Evolutionary conservation across 2,113 vertebrate species (phyloP).

Genomic region (Cynocephalus volans): DNA sequence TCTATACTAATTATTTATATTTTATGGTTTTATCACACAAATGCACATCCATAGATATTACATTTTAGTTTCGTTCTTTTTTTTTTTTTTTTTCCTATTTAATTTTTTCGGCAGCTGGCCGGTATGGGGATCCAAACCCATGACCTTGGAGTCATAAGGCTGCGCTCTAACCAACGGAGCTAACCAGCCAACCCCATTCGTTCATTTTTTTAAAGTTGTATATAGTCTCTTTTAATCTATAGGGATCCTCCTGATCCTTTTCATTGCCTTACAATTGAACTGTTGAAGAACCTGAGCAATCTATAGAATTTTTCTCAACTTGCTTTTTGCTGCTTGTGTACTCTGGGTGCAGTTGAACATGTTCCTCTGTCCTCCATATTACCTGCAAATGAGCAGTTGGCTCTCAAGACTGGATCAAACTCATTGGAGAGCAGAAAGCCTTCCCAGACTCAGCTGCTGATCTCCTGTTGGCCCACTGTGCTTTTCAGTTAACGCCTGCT

Average conservation of each 20-base stretch:
- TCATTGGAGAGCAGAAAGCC: background rate
- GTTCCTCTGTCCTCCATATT: background rate
- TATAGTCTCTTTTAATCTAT: background rate
- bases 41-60: background rate
- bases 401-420: background rate
- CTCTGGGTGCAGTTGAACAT: background rate
- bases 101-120: no score
- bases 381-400: background rate
- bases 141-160: no score
- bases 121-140: no score
- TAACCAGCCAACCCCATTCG: background rate
- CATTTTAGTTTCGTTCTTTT: background rate
- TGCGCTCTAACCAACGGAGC: no score
- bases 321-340: background rate
- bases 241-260: background rate
- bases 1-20: background rate
- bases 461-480: background rate
- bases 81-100: no score
- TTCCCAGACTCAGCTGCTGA: background rate
- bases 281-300: background rate
- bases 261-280: background rate
- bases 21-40: slow-evolving; percentile 15
- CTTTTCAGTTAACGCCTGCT: background rate
- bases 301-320: background rate
- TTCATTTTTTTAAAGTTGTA: background rate